phyloP scores from a whole-genome alignment of 37 sponge, comb jelly and placozoan genomes.

The Crambe crambe region DNA sequence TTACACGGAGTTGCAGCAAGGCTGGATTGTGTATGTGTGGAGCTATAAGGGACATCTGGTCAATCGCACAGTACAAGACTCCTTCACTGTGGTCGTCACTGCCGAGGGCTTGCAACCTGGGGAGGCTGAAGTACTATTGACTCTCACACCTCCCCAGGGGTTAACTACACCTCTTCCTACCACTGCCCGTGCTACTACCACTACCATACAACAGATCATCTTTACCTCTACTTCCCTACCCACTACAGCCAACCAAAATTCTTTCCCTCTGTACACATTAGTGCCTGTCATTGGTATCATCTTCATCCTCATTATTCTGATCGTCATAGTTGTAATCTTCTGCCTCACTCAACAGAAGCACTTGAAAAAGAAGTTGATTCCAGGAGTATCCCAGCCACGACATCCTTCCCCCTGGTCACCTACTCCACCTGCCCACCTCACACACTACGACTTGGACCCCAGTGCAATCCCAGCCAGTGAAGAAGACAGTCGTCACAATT shows the following conservation, averaged over 20 bases:
- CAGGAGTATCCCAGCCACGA: neutral
- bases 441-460: constrained; percentile 2
- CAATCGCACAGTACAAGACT: constrained; percentile 6
- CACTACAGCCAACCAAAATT: neutral
- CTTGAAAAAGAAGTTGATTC: constrained; percentile 17
- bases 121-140: constrained; percentile 9
- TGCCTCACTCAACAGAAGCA: constrained; percentile 48
- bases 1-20: constrained; percentile 20
- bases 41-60: neutral
- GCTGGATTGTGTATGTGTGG: constrained; percentile 48
- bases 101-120: constrained; percentile 27
- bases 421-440: neutral
- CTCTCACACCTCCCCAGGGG: neutral
- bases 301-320: constrained; percentile 26
- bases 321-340: constrained; percentile 19
- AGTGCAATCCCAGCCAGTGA: neutral
- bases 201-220: neutral
- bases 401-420: constrained; percentile 1
- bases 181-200: neutral
- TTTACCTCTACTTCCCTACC: neutral
- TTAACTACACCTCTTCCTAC: neutral
- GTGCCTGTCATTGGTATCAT: constrained; percentile 53
- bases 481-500: neutral
- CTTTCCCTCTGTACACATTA: constrained; percentile 45
- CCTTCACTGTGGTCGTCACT: constrained; percentile 15